Conservation (phyloP, 37 sponge, comb jelly and placozoan genomes). For the Agelas oroides region DNA sequence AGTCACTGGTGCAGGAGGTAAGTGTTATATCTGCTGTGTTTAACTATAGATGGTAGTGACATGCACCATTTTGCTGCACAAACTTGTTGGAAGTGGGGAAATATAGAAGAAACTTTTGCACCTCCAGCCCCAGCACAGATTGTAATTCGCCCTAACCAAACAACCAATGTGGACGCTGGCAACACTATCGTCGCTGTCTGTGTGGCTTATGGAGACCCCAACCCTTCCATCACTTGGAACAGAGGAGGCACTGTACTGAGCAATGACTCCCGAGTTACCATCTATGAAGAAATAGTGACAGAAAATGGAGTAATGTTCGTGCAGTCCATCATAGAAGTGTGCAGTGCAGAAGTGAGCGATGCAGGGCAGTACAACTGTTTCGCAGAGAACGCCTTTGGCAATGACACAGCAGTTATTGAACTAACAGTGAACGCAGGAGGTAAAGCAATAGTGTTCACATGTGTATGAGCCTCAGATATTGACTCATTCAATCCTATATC, state of each 20-base stretch:
- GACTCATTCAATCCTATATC: neutral
- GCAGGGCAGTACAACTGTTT: slow-evolving; percentile 17
- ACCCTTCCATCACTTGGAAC: neutral
- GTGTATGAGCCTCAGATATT: too few relatives aligned
- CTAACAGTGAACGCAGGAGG: neutral
- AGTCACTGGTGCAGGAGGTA: too few relatives aligned
- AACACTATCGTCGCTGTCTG: neutral
- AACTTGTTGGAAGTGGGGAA: too few relatives aligned
- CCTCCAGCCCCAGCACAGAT: slow-evolving; percentile 1
- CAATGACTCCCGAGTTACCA: slow-evolving; percentile 5
- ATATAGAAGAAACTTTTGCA: too few relatives aligned
- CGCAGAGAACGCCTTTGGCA: slow-evolving; percentile 2
- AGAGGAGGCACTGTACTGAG: neutral
- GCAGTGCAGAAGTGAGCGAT: neutral
- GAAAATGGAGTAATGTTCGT: neutral
- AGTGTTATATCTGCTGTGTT: too few relatives aligned
- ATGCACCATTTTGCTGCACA: too few relatives aligned
- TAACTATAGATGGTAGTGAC: too few relatives aligned
- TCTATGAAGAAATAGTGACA: slow-evolving; percentile 27
- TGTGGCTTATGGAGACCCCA: neutral
- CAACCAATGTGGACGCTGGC: neutral
- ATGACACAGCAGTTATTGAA: neutral
- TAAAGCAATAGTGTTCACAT: too few relatives aligned
- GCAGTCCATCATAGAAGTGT: slow-evolving; percentile 4
- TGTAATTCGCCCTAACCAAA: neutral